These are phyloP conservation scores for Phoeniculus purpureus DNA, from an alignment of 2,797 vertebrate species.

Conservation along the genomic window DNA sequence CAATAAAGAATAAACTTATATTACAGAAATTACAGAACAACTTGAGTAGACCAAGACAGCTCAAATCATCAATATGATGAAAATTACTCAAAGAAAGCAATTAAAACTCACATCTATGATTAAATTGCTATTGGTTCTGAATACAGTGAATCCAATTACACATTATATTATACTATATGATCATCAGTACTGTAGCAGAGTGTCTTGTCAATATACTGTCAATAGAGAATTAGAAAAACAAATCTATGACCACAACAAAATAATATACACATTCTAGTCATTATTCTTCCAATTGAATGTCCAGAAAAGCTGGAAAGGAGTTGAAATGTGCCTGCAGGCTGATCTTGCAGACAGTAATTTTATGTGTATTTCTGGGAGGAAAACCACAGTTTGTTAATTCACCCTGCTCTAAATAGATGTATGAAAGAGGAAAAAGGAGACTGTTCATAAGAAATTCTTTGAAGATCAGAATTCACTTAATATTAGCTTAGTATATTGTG, in stretches of 20 bases:
- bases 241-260: background rate
- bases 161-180: background rate
- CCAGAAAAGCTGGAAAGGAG: background rate
- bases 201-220: constrained; percentile 6
- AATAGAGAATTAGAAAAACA: constrained; percentile 24
- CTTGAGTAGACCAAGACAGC: background rate
- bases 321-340: background rate
- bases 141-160: constrained; percentile 35
- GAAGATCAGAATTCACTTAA: background rate
- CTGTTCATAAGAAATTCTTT: background rate
- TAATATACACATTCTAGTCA: background rate
- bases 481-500: too few relatives aligned
- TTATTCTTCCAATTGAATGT: background rate
- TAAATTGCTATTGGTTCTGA: constrained; percentile 47
- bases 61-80: constrained; percentile 38
- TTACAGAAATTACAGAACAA: background rate
- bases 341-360: background rate
- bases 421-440: background rate
- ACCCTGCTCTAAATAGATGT: background rate
- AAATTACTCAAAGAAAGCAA: constrained; percentile 54
- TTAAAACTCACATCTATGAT: constrained; percentile 55
- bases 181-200: background rate
- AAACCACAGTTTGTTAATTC: background rate
- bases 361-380: rapidly evolving
- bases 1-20: constrained; percentile 46